Percentiles rank a stretch among this genome's conserved stretches.
Conservation (phyloP, 2,113 vertebrate species). For the Rhinogobius similis region DNA sequence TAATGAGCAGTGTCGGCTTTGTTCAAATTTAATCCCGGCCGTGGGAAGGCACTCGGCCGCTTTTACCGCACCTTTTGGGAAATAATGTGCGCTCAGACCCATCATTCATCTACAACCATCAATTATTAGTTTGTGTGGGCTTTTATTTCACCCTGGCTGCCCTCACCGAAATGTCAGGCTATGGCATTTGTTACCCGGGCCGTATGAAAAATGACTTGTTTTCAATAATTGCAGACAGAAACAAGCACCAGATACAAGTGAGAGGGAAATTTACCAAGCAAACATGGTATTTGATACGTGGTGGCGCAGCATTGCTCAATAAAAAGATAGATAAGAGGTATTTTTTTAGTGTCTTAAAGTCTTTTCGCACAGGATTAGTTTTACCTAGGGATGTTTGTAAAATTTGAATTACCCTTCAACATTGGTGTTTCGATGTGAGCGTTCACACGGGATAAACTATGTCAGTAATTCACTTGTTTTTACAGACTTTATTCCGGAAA, state of each 20-base stretch:
- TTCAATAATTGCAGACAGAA: constrained; percentile 8
- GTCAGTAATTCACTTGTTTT: too few relatives aligned
- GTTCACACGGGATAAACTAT: too few relatives aligned
- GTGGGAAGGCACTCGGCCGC: constrained; percentile 5
- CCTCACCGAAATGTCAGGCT: constrained; percentile 3
- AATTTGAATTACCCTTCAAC: too few relatives aligned
- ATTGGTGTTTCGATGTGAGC: too few relatives aligned
- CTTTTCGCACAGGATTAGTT: too few relatives aligned
- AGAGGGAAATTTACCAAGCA: background rate
- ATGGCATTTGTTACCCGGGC: background rate
- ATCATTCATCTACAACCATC: constrained; percentile 11
- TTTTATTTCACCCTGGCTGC: background rate
- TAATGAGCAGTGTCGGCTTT: constrained; percentile 6
- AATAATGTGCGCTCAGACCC: constrained; percentile 6
- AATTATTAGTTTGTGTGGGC: constrained; percentile 13
- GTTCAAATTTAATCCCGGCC: background rate
- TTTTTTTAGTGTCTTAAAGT: background rate
- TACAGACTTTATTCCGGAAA: too few relatives aligned
- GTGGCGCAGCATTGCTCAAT: background rate
- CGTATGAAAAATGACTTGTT: background rate
- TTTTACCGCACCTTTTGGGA: constrained; percentile 12
- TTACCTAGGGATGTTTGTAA: too few relatives aligned
- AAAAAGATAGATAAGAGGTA: background rate
- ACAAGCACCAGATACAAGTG: background rate
- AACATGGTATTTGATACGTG: background rate